Conservation (phyloP, 2,113 vertebrate species). For the Platysternon megacephalum region DNA sequence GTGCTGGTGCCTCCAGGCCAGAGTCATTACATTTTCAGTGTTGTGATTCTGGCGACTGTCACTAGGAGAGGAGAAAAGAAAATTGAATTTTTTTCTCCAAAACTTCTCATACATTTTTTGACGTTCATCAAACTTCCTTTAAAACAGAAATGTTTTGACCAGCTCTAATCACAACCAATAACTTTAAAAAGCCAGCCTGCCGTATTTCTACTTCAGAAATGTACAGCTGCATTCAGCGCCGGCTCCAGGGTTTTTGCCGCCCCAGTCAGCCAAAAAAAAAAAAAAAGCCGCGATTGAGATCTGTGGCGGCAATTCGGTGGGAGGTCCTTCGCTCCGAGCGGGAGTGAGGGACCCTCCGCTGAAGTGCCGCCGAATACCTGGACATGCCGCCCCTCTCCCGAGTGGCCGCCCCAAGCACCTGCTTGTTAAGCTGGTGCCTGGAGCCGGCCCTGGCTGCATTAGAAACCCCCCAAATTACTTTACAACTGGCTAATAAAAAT, state of each 20-base stretch:
- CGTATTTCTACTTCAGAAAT: not conserved
- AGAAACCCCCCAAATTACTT: not conserved
- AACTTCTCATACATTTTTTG: not conserved
- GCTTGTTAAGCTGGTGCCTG: too few species aligned
- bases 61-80: not conserved
- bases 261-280: too few species aligned
- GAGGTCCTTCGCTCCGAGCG: too few species aligned
- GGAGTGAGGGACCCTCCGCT: too few species aligned
- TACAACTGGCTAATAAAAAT: not conserved
- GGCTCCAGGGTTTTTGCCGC: too few species aligned
- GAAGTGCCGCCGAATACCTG: too few species aligned
- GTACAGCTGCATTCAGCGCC: not conserved
- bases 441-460: too few species aligned
- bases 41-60: not conserved
- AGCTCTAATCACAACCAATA: not conserved
- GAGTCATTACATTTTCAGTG: accelerated
- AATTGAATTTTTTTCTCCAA: not conserved
- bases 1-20: not conserved
- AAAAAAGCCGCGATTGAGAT: too few species aligned
- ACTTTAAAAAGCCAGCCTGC: not conserved
- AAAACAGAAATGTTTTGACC: not conserved
- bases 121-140: not conserved
- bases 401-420: too few species aligned
- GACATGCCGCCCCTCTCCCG: too few species aligned
- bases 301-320: too few species aligned